phyloP scores from a whole-genome alignment of 2,888 invertebrate species.

The Luperina nickerlii region DNA sequence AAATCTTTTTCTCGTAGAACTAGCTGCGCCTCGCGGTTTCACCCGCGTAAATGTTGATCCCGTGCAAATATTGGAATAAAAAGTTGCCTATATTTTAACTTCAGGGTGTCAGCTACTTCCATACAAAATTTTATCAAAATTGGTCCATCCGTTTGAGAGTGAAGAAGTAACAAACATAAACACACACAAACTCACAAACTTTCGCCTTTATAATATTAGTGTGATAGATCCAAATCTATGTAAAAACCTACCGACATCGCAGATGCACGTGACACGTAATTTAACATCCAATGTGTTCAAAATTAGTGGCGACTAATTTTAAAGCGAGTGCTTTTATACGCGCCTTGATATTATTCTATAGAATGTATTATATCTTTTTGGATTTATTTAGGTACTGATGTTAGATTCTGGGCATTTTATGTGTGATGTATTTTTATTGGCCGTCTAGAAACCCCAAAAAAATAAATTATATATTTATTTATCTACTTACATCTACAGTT shows the following conservation, averaged over 20 bases:
- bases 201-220: no score
- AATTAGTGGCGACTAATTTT: slow-evolving; percentile 45
- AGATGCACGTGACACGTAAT: slow-evolving; percentile 45
- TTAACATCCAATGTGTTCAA: slow-evolving; percentile 20
- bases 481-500: no score
- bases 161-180: no score
- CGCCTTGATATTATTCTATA: slow-evolving; percentile 8
- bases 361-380: slow-evolving; percentile 24
- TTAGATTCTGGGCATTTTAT: not conserved
- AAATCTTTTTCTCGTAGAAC: slow-evolving; percentile 11
- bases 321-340: slow-evolving; percentile 27
- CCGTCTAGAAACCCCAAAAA: not conserved
- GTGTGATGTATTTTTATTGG: not conserved
- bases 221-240: slow-evolving; percentile 6
- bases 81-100: no score
- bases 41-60: no score
- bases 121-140: no score
- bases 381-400: slow-evolving; percentile 10
- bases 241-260: slow-evolving; percentile 23
- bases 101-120: no score
- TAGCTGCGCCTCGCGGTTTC: no score
- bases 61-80: no score
- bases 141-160: no score
- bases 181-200: no score
- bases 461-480: not conserved